A percentile compares a stretch with the other conserved stretches of the same genome.
phyloP scores from a whole-genome alignment of 1,140 invertebrate species.

The Caenorhabditis inopinata region DNA sequence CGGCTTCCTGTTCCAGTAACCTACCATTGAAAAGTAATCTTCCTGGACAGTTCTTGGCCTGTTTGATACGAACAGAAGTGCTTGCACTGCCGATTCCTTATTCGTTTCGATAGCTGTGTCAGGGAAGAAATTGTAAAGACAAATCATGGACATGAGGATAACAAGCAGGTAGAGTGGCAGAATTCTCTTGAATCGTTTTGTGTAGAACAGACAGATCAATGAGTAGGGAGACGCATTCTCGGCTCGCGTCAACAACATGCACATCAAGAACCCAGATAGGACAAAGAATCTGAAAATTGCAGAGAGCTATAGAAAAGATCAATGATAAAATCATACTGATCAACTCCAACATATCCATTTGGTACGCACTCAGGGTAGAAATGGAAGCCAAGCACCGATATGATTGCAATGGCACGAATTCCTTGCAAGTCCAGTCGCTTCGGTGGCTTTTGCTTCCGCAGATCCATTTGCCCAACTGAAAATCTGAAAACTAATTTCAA shows the following conservation, averaged over 20 bases:
- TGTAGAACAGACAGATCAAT: background rate
- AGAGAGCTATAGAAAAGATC: too few species aligned
- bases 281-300: conserved; percentile 5
- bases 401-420: background rate
- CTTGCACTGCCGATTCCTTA: background rate
- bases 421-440: background rate
- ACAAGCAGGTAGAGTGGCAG: background rate
- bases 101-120: background rate
- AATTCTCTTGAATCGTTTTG: conserved; percentile 2
- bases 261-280: conserved; percentile 4
- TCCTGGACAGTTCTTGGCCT: background rate
- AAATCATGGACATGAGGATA: background rate
- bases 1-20: background rate
- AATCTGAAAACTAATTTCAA: background rate
- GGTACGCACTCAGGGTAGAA: background rate
- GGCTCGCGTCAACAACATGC: background rate
- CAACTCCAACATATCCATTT: conserved; percentile 10
- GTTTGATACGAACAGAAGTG: conserved; percentile 7
- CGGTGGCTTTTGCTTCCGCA: background rate
- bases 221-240: background rate
- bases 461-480: background rate
- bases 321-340: background rate
- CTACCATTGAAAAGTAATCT: background rate
- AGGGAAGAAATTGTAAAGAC: background rate
- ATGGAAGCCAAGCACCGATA: background rate